These are phyloP conservation scores for Bombus confusus DNA, from an alignment of 1,140 invertebrate genomes.

Conservation along the genomic window DNA sequence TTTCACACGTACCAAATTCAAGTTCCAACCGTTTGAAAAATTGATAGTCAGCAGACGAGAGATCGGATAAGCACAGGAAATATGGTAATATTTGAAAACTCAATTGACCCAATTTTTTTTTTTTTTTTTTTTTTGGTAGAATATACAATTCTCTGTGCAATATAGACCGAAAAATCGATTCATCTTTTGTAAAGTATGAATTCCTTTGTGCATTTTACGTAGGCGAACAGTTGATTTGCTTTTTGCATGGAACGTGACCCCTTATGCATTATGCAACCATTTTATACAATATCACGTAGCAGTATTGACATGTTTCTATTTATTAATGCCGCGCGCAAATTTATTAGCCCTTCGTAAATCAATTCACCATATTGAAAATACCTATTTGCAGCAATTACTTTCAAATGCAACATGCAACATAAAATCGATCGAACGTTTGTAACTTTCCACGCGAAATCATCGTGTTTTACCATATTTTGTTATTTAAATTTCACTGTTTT, in stretches of 20 bases:
- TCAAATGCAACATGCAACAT: too few relatives aligned
- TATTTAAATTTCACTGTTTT: background rate
- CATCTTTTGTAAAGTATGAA: constrained; percentile 1
- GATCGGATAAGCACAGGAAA: background rate
- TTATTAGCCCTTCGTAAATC: background rate
- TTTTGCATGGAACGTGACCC: background rate
- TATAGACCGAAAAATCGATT: constrained; percentile 9
- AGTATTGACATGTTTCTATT: background rate
- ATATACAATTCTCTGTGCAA: constrained; percentile 7
- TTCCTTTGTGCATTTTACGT: constrained; percentile 5
- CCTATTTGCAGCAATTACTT: background rate
- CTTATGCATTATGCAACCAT: constrained; percentile 10
- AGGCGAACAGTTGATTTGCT: constrained; percentile 6
- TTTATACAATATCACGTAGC: constrained; percentile 10
- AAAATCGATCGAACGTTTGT: background rate
- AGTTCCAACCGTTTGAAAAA: background rate
- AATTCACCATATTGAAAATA: background rate
- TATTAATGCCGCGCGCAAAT: background rate
- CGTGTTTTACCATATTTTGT: background rate
- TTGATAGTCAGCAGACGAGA: background rate
- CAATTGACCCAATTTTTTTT: background rate
- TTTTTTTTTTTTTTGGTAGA: background rate
- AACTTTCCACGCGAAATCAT: background rate
- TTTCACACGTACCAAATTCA: background rate
- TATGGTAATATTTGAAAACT: constrained; percentile 12